Conservation (phyloP, 2,888 invertebrate species). For the Cataglyphis altisquamis region DNA sequence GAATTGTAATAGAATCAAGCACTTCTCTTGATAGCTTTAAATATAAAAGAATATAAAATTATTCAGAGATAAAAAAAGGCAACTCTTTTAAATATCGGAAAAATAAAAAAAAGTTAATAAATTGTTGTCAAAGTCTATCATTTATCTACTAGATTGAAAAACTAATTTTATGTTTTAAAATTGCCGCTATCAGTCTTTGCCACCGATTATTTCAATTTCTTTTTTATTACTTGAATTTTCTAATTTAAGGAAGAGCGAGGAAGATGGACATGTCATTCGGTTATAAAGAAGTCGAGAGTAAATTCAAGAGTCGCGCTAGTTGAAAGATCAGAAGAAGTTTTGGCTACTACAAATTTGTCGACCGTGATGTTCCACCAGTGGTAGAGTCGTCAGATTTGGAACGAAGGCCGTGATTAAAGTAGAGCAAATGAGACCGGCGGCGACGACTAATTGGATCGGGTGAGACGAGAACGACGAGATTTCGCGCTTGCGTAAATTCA, state of each 20-base stretch:
- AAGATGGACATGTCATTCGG: neutral
- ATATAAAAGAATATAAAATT: neutral
- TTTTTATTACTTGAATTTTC: conserved; percentile 13
- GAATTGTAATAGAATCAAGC: neutral
- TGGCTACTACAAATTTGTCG: conserved; percentile 7
- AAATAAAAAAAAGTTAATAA: neutral
- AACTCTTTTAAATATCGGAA: conserved; percentile 15
- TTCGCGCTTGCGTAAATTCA: conserved; percentile 34
- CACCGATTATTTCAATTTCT: neutral
- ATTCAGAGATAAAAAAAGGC: neutral
- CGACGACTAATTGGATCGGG: conserved; percentile 37
- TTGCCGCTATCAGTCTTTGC: neutral
- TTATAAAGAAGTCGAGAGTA: conserved; percentile 9
- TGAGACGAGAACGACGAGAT: conserved; percentile 24
- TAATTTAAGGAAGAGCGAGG: neutral
- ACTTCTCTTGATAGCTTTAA: neutral
- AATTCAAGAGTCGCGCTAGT: neutral
- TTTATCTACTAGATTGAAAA: conserved; percentile 9
- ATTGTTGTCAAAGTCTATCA: neutral
- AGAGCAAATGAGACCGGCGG: conserved; percentile 31
- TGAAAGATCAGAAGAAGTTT: conserved; percentile 24
- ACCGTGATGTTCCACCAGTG: neutral
- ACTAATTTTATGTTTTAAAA: neutral
- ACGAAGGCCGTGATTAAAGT: conserved; percentile 41
- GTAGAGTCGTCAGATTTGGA: neutral